These are phyloP conservation scores for Crocuta crocuta DNA, from an alignment of 2,113 vertebrate genomes.

Conservation along the genomic window DNA sequence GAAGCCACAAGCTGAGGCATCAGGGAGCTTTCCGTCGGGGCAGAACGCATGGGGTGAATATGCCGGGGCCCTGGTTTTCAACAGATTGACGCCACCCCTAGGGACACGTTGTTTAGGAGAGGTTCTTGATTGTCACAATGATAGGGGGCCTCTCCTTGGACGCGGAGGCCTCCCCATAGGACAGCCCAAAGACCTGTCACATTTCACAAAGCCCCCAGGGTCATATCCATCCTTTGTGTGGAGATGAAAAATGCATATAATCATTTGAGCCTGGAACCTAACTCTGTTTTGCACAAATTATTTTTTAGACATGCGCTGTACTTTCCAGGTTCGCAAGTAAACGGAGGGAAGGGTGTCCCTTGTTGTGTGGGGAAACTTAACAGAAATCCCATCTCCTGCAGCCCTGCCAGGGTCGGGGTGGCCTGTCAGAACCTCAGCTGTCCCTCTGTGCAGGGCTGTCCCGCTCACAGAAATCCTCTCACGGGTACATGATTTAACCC, in stretches of 20 bases:
- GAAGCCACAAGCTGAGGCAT: not conserved
- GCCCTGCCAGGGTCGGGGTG: not conserved
- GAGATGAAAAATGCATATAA: not conserved
- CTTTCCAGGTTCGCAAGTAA: not conserved
- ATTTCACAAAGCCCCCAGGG: not conserved
- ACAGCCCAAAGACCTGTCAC: not conserved
- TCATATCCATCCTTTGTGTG: not conserved
- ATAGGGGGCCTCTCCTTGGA: too few species aligned
- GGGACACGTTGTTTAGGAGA: not conserved
- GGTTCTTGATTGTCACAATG: not conserved
- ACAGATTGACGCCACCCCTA: not conserved
- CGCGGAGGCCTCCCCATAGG: not conserved
- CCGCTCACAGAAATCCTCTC: not conserved
- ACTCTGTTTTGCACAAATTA: not conserved
- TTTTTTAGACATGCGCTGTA: not conserved
- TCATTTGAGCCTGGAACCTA: not conserved
- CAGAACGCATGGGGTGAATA: not conserved
- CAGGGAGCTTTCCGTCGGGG: not conserved
- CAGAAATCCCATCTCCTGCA: not conserved
- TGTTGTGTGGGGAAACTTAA: not conserved
- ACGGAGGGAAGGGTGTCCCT: not conserved
- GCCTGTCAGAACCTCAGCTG: not conserved
- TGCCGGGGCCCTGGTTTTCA: not conserved
- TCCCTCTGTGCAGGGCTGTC: rapidly evolving
- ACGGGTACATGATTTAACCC: too few species aligned